phyloP scores from a whole-genome alignment of 2,113 vertebrate genomes.

The Phoxinus phoxinus region DNA sequence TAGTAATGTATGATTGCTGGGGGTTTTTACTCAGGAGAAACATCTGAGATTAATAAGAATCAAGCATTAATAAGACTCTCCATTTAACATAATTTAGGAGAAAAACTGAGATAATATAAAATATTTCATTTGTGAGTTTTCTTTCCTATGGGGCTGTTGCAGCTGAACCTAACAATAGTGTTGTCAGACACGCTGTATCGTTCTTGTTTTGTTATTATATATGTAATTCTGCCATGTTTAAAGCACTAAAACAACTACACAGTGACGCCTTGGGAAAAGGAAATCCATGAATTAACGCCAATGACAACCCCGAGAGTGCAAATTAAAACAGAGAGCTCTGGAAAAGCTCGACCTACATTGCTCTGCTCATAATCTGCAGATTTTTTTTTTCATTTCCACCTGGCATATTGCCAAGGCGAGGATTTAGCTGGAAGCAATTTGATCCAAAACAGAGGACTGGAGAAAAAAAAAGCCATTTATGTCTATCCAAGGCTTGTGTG shows the following conservation, averaged over 20 bases:
- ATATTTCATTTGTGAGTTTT: background rate
- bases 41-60: background rate
- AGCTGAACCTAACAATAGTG: background rate
- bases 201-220: constrained; percentile 1
- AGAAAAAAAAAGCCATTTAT: background rate
- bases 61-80: background rate
- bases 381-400: constrained; percentile 72
- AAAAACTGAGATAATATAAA: background rate
- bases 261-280: constrained; percentile 28
- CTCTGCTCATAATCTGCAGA: constrained; percentile 65
- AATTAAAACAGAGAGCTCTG: constrained; percentile 35
- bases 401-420: constrained; percentile 67
- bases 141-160: background rate
- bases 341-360: constrained; percentile 67
- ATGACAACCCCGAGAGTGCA: constrained; percentile 45
- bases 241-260: constrained; percentile 54
- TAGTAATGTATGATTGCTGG: background rate
- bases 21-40: background rate
- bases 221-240: constrained; percentile 23
- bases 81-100: background rate
- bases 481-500: background rate
- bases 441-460: constrained; percentile 2
- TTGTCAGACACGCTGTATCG: background rate
- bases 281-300: constrained; percentile 37
- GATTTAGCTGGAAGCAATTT: constrained; percentile 66